phyloP scores from a whole-genome alignment of 2,888 invertebrate genomes.

The Pollenia labialis region DNA sequence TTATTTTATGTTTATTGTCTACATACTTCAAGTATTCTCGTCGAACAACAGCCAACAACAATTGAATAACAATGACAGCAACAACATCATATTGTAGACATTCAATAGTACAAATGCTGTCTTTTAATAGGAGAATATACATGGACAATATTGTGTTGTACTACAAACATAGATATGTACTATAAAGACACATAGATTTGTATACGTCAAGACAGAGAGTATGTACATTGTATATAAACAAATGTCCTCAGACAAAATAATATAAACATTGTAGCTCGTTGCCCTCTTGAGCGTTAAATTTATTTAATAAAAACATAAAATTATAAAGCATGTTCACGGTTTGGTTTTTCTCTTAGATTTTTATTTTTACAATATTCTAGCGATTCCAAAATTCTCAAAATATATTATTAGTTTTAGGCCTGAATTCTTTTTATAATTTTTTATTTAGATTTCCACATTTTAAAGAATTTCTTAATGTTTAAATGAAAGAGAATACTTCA shows the following conservation, averaged over 20 bases:
- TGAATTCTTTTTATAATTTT: too few relatives aligned
- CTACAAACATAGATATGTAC: background rate
- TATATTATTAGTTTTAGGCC: too few relatives aligned
- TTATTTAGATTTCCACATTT: too few relatives aligned
- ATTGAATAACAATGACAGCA: background rate
- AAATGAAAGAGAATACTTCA: too few relatives aligned
- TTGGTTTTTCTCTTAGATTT: too few relatives aligned
- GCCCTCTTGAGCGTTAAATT: conserved; percentile 39
- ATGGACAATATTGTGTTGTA: background rate
- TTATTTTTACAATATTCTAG: too few relatives aligned
- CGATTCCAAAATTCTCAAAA: too few relatives aligned
- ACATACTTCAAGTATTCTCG: conserved; percentile 3
- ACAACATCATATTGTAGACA: background rate
- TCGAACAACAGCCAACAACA: conserved; percentile 6
- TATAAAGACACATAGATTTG: background rate
- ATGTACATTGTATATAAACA: conserved; percentile 19
- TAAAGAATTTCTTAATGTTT: too few relatives aligned
- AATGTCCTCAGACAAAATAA: conserved; percentile 54
- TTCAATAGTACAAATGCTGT: background rate
- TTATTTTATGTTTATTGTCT: conserved; percentile 55
- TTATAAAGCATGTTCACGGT: conserved; percentile 4
- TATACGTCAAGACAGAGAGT: too few relatives aligned
- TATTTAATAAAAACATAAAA: conserved; percentile 16
- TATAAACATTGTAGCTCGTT: conserved; percentile 57
- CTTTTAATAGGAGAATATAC: background rate